Percentiles rank a stretch among this genome's conserved stretches.
Evolutionary conservation across 1,140 invertebrate species (phyloP).

Genomic region (Pseudomyrmex concolor): DNA sequence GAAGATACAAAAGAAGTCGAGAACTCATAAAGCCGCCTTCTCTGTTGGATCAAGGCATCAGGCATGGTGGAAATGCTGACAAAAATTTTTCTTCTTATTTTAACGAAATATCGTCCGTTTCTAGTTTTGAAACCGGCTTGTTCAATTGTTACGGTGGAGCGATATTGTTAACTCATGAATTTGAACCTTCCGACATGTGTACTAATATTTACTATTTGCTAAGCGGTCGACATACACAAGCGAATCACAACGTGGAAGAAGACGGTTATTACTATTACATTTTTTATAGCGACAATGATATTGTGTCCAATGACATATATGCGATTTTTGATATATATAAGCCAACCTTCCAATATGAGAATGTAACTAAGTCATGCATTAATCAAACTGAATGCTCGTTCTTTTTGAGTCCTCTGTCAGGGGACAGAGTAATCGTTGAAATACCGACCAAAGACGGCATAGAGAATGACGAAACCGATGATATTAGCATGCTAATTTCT

Average conservation of each 20-base stretch:
- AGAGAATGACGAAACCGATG: conserved; percentile 88
- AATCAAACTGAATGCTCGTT: conserved; percentile 92
- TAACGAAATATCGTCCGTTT: conserved; percentile 88
- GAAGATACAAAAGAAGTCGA: conserved; percentile 84
- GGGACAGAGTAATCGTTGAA: conserved; percentile 92
- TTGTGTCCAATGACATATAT: conserved; percentile 91
- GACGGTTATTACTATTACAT: conserved; percentile 95
- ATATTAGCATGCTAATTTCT: conserved; percentile 89
- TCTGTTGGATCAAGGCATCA: conserved; percentile 89
- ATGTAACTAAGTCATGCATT: conserved; percentile 89
- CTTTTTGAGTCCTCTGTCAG: conserved; percentile 88
- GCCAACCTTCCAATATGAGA: conserved; percentile 91
- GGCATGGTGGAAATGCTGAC: conserved; percentile 89
- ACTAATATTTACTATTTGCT: conserved; percentile 89
- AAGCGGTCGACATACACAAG: conserved; percentile 87
- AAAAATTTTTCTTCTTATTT: conserved; percentile 85
- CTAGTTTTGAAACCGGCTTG: conserved; percentile 92
- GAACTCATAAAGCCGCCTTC: conserved; percentile 83
- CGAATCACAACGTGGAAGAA: conserved; percentile 88
- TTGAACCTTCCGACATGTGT: conserved; percentile 88
- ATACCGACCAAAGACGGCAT: conserved; percentile 92
- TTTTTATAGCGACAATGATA: conserved; percentile 94
- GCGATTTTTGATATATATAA: conserved; percentile 94
- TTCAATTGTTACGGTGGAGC: conserved; percentile 90
- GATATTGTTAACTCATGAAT: conserved; percentile 89